These are phyloP conservation scores for Bos taurus DNA, from an alignment of 2,113 vertebrate genomes.

Conservation along the genomic window ARS-UCD2.0 NC_037344.1:65762001-65762500, in stretches of 20 bases:
- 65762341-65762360: not conserved
- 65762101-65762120: not conserved
- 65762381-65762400: not conserved
- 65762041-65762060: fast-evolving
- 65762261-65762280: not conserved
- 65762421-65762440: not conserved
- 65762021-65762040: fast-evolving
- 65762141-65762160: not conserved
- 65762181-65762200: not conserved
- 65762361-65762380: not conserved
- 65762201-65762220: not conserved
- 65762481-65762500: not conserved
- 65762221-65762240: not conserved
- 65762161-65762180: not conserved
- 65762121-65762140: not conserved
- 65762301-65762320: not conserved
- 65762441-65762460: not conserved
- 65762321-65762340: no score
- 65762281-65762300: not conserved
- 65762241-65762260: not conserved
- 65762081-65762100: not conserved
- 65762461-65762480: not conserved
- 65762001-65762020: not conserved
- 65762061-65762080: not conserved
- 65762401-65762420: not conserved